phyloP scores from a whole-genome alignment of 1,140 invertebrate species.

The Andricus grossulariae region DNA sequence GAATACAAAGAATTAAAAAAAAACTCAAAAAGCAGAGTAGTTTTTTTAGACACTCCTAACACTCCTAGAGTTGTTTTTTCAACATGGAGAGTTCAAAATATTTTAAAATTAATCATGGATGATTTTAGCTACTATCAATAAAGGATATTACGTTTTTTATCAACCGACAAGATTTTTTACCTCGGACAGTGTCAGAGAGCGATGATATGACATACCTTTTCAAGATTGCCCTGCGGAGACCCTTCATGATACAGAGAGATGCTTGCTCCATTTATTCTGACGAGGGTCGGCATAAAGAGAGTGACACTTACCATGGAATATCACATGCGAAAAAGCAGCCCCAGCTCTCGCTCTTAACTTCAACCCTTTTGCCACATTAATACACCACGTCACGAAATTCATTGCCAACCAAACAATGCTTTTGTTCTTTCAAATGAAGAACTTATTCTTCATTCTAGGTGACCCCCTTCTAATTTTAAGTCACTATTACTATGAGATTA shows the following conservation, averaged over 20 bases:
- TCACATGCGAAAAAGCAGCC: conserved; percentile 14
- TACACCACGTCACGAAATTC: conserved; percentile 23
- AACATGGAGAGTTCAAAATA: no score
- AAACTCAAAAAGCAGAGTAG: no score
- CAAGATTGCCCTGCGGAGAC: conserved; percentile 1
- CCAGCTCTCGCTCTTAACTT: no score
- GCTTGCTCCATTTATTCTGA: conserved; percentile 22
- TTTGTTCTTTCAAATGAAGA: background rate
- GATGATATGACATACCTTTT: conserved; percentile 13
- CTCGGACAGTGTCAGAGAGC: background rate
- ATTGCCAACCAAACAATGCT: background rate
- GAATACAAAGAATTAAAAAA: no score
- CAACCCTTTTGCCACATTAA: conserved; percentile 6
- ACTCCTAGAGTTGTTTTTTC: no score
- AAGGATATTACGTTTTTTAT: background rate
- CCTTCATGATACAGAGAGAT: conserved; percentile 12
- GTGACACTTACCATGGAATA: conserved; percentile 8
- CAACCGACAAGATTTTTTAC: background rate
- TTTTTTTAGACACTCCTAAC: no score
- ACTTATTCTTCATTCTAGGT: background rate
- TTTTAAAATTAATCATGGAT: background rate
- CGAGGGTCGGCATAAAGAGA: conserved; percentile 17
- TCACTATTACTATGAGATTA: background rate
- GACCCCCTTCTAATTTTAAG: background rate
- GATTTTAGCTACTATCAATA: background rate